Evolutionary conservation across 92 coral and sea anemone genomes (phyloP), one percentile per base, ranked within the genome.

Genomic region (Actinernus sp.): DNA sequence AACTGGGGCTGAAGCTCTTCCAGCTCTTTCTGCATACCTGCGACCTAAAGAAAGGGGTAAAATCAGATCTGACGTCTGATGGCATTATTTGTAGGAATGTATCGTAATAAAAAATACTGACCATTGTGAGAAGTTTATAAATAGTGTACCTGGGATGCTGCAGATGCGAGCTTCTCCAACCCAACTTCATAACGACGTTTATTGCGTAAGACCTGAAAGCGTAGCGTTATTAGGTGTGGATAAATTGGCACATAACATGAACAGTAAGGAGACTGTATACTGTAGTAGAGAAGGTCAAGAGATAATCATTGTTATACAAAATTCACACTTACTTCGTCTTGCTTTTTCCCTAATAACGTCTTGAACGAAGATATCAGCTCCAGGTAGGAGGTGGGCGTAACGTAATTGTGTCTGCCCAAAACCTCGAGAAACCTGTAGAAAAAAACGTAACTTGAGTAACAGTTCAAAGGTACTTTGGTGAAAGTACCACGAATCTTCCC

Each of bases 131-230:
- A 11, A 16, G 44, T n/a, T n/a, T n/a, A n/a, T n/a, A n/a, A n/a
- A n/a, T n/a, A 0, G 27, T 76, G 9, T 26, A 95, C 99, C 97
- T 95, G 99, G 8, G 99, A 95, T 26, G 99, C 90, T 25, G 99
- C 99, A 73, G 92, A 95, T 14, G 97, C 97, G 21, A 95, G 92
- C 53, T 95, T 95, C 41, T 95, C 99, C 49, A 95, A 60, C 40
- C 99, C 99, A 36, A 95, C 97, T 81, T 95, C 99, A 65, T 95
- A 95, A 19, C 99, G 93, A 20, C 96, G 96, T 66, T 95, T 95
- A 68, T 78, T 93, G 24, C 80, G 86, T 90, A 95, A 88, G 26
- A 95, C 97, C 98, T 93, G 66, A 7, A 40, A 32, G 14, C 1
- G 2, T 39, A 8, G 14, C 53, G 26, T 3, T 31, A 49, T 45